Evolutionary conservation across 2,888 invertebrate species (phyloP).

Genomic region (Netelia virgata): DNA sequence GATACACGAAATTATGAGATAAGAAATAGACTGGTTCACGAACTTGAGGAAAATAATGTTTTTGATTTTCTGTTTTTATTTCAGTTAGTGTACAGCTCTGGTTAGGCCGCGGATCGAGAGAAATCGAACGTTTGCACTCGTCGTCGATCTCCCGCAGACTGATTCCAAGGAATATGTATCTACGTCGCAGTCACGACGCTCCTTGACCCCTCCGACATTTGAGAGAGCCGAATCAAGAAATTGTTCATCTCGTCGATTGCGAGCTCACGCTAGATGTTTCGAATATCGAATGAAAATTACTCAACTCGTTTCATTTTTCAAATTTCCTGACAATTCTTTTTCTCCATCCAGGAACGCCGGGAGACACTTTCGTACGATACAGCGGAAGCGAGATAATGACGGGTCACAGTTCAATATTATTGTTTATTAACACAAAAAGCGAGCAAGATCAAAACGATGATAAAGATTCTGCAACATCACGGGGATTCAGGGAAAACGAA

Average conservation of each 20-base stretch:
- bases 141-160: slow-evolving; percentile 54
- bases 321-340: not conserved
- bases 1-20: not conserved
- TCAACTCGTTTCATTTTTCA: not conserved
- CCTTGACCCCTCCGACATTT: slow-evolving; percentile 50
- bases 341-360: not conserved
- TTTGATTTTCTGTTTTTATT: slow-evolving; percentile 9
- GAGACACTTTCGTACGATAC: not conserved
- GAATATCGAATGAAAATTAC: not conserved
- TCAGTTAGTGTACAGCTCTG: not conserved
- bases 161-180: slow-evolving; percentile 70
- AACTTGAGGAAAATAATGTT: slow-evolving; percentile 1
- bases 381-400: no score
- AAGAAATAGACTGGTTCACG: not conserved
- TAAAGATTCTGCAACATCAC: not conserved
- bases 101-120: not conserved
- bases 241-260: not conserved
- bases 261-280: not conserved
- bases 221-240: not conserved
- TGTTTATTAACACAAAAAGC: slow-evolving; percentile 14
- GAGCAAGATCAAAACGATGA: not conserved
- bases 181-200: slow-evolving; percentile 35
- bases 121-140: slow-evolving; percentile 47
- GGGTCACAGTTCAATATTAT: slow-evolving; percentile 10
- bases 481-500: slow-evolving; percentile 29